Percentiles rank a stretch among this genome's conserved stretches.
Conservation (phyloP, 2,113 vertebrate genomes). For the Sinocyclocheilus anophthalmus region DNA sequence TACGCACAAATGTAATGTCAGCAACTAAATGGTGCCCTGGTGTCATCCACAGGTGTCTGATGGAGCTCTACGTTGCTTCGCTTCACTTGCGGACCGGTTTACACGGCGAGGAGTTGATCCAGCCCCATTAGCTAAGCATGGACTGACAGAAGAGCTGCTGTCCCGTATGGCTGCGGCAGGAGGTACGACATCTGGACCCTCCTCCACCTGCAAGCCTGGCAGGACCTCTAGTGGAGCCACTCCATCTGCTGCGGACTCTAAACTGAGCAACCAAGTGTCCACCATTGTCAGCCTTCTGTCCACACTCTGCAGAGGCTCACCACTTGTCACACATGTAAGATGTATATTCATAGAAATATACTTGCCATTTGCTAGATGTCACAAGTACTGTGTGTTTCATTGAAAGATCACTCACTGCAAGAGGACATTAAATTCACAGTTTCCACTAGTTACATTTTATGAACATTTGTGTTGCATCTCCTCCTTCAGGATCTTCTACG, state of each 20-base stretch:
- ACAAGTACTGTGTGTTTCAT: background rate
- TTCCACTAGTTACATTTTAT: slow-evolving; percentile 25
- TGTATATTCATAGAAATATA: background rate
- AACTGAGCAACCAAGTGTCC: slow-evolving; percentile 98
- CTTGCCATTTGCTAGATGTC: background rate
- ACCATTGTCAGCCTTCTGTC: slow-evolving; percentile 98
- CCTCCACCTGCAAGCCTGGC: slow-evolving; percentile 91
- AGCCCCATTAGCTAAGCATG: slow-evolving; percentile 95
- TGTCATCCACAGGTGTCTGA: slow-evolving; percentile 86
- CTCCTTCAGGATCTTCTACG: slow-evolving; percentile 88
- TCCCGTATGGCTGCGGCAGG: slow-evolving; percentile 97
- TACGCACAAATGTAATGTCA: background rate
- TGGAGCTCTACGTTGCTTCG: slow-evolving; percentile 95
- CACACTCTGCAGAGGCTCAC: slow-evolving; percentile 95
- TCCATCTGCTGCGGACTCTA: slow-evolving; percentile 88
- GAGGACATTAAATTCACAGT: background rate
- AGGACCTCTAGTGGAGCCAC: slow-evolving; percentile 86
- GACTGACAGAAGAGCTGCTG: slow-evolving; percentile 93
- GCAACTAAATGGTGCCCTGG: background rate
- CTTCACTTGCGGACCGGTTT: slow-evolving; percentile 94
- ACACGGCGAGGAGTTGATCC: slow-evolving; percentile 98
- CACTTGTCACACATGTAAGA: slow-evolving; percentile 95
- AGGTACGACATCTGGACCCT: slow-evolving; percentile 83
- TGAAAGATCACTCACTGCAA: too few relatives aligned
- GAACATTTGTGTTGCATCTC: background rate